Base-by-base conservation (phyloP, 2,888 invertebrate genomes). In the Leptodirus hochenwartii region DNA sequence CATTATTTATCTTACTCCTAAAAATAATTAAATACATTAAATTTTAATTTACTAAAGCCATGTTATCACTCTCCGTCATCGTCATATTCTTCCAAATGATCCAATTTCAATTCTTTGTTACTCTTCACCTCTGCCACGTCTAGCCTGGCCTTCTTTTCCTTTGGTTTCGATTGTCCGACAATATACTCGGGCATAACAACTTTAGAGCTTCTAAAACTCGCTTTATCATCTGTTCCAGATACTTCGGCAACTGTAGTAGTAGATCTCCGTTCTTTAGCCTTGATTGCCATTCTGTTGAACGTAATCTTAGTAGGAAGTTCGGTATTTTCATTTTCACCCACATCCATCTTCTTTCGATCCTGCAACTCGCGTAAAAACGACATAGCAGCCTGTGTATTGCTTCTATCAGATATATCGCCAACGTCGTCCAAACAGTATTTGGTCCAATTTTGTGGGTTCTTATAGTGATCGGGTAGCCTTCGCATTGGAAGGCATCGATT, bases 161-260 rank as follows among this genome's bases (percentile, higher is more conserved):
- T 57, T 39, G 58, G 62, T 27, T 53, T 55, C 40, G 64, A 66
- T 39, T 65, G 62, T 1, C 84, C 84, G 33, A 84, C 67, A 10
- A 79, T 68, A 61, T 82, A 82, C 45, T 84, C 82, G 1, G 84
- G 82, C 76, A 82, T 76, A 1, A 81, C 55, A 25, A 79, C 47
- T 54, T 78, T 82, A 32, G 69, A 72, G 35, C 64, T 69, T 44
- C 64, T 66, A 41, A 75, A 69, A 29, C 64, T 54, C 4, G 66
- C 52, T 35, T 59, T 62, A 2, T 39, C 35, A 11, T 46, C 34
- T 25, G 42, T 40, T 5, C 37, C 35, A 9, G 25, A 27, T 24
- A 27, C 25, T 30, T 33, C 12, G 14, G 20, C 20, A n/a, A n/a
- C n/a, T n/a, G n/a, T n/a, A n/a, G n/a, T n/a, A n/a, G n/a, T n/a